Evolutionary conservation across 1,140 invertebrate species (phyloP).

Genomic region (Sitobion miscanthi): DNA sequence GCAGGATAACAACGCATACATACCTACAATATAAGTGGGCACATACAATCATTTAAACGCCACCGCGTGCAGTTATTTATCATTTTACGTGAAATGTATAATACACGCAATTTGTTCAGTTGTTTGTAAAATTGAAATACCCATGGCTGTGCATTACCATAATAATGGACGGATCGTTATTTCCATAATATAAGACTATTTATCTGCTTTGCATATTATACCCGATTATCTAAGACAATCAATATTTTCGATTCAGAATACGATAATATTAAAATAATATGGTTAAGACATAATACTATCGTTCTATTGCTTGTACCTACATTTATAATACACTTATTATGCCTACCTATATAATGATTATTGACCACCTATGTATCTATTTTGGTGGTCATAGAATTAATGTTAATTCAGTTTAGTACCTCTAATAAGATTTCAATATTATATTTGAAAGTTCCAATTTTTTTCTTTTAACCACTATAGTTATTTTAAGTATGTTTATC

Average conservation of each 20-base stretch:
- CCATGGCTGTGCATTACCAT: not conserved
- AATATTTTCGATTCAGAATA: not conserved
- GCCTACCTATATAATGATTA: not conserved
- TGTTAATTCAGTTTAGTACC: not conserved
- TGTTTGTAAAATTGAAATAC: slow-evolving; percentile 7
- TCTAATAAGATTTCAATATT: not conserved
- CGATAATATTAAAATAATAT: not conserved
- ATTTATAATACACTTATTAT: not conserved
- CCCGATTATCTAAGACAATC: not conserved
- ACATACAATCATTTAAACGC: not conserved
- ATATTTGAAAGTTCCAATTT: not conserved
- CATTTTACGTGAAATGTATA: not conserved
- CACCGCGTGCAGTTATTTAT: not conserved
- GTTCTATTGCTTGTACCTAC: not conserved
- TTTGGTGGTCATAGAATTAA: not conserved
- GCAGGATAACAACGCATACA: not conserved
- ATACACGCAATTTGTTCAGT: not conserved
- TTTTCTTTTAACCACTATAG: not conserved
- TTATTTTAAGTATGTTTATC: not conserved
- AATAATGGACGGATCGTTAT: not conserved
- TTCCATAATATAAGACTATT: not conserved
- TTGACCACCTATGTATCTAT: not conserved
- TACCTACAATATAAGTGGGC: not conserved
- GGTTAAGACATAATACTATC: not conserved
- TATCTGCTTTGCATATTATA: not conserved